phyloP scores from a whole-genome alignment of 2,888 invertebrate genomes.

The Acanthosepion pharaonis region DNA sequence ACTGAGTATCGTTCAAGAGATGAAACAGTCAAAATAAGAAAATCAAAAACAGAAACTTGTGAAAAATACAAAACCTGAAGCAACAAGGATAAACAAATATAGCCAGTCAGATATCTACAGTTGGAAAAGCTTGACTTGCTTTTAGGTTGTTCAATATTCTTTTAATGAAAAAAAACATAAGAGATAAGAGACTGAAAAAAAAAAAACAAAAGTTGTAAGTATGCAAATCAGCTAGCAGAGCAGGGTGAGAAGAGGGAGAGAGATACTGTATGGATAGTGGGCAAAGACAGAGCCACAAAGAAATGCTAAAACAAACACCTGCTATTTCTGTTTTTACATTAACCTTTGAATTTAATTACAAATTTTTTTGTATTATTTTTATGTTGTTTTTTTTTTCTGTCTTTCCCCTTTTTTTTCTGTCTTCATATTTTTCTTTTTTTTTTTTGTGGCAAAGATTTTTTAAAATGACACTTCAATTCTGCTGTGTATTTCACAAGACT shows the following conservation, averaged over 20 bases:
- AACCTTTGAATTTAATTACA: not conserved
- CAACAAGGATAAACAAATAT: too few species aligned
- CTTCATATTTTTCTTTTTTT: not conserved
- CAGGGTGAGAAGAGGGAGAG: not conserved
- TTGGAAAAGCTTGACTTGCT: not conserved
- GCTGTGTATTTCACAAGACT: not conserved
- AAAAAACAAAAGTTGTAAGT: not conserved
- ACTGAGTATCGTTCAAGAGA: not conserved
- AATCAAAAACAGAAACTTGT: too few species aligned
- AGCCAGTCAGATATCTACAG: too few species aligned
- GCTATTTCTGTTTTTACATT: not conserved
- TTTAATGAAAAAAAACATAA: not conserved
- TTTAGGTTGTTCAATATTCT: not conserved
- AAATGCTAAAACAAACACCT: constrained; percentile 33
- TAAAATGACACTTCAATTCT: not conserved
- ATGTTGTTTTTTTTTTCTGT: not conserved
- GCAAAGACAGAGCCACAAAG: not conserved
- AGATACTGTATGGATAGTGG: not conserved
- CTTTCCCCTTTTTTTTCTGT: not conserved
- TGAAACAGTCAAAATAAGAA: not conserved
- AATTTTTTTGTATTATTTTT: not conserved
- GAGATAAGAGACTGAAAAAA: not conserved
- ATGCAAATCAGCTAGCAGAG: not conserved
- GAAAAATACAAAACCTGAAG: too few species aligned
- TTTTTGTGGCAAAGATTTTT: not conserved